A percentile compares a stretch with the other conserved stretches of the same genome.
These are phyloP conservation scores for Blastobasis lacticolella DNA, from an alignment of 2,888 invertebrate genomes.

Conservation along the genomic window DNA sequence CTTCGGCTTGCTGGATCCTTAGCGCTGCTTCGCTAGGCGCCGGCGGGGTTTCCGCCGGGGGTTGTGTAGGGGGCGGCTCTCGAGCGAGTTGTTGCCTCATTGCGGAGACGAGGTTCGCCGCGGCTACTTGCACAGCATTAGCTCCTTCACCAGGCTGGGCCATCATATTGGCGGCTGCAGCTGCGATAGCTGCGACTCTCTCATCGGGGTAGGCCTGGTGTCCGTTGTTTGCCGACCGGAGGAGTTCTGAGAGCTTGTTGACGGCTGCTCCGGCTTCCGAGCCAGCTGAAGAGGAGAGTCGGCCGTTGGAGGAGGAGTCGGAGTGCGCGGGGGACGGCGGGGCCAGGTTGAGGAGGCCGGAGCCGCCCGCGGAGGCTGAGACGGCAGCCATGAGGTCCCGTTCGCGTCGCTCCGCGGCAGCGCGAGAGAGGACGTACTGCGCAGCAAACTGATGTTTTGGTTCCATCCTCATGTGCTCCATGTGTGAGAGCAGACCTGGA, in stretches of 20 bases:
- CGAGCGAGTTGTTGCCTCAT: slow-evolving; percentile 77
- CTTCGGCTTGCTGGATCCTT: slow-evolving; percentile 86
- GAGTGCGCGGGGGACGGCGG: slow-evolving; percentile 91
- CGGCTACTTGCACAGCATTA: slow-evolving; percentile 81
- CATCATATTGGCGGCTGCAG: slow-evolving; percentile 76
- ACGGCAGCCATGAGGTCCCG: slow-evolving; percentile 84
- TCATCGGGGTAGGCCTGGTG: slow-evolving; percentile 79
- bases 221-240: slow-evolving; percentile 78
- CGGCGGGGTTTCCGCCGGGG: slow-evolving; percentile 83
- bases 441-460: slow-evolving; percentile 97
- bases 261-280: slow-evolving; percentile 81
- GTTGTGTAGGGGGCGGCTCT: slow-evolving; percentile 76
- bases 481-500: slow-evolving; percentile 91
- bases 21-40: slow-evolving; percentile 85
- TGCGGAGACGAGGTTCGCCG: slow-evolving; percentile 83
- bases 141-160: slow-evolving; percentile 76
- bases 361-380: slow-evolving; percentile 77
- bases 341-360: slow-evolving; percentile 79
- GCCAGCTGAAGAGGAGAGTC: slow-evolving; percentile 86
- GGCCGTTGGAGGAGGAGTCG: slow-evolving; percentile 89
- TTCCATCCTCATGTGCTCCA: slow-evolving; percentile 98
- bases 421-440: slow-evolving; percentile 92
- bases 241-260: slow-evolving; percentile 74
- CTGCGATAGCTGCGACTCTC: slow-evolving; percentile 82
- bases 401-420: slow-evolving; percentile 92